A percentile compares a stretch with the other conserved stretches of the same genome.
Evolutionary conservation across 2,113 vertebrate species (phyloP).

Genomic region (Sphyrna mokarran): DNA sequence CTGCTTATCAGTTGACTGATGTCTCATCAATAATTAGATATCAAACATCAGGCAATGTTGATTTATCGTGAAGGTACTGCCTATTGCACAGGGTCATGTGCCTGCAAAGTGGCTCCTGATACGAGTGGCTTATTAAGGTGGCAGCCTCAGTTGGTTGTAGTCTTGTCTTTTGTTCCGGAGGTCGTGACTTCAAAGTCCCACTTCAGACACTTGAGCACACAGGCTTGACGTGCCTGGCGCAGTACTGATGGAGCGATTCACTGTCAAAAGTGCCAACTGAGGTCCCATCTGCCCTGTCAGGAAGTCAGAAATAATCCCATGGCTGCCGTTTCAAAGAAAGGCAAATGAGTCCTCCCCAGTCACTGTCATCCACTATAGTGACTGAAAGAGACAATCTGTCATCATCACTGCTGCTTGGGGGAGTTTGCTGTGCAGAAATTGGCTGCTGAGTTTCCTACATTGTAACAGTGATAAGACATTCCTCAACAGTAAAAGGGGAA

Average conservation of each 20-base stretch:
- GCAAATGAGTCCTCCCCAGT: background rate
- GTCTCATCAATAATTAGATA: constrained; percentile 12
- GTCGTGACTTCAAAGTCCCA: background rate
- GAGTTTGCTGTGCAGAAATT: background rate
- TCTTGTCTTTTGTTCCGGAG: background rate
- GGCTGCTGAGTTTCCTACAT: background rate
- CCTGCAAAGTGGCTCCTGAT: background rate
- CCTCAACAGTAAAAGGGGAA: background rate
- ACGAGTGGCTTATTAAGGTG: background rate
- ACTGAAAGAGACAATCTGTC: background rate
- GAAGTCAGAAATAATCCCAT: background rate
- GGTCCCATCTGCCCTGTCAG: background rate
- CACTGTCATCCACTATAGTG: background rate
- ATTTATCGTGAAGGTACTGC: background rate
- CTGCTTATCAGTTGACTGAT: constrained; percentile 7
- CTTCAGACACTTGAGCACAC: background rate
- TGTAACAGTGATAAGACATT: background rate
- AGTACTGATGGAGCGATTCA: background rate
- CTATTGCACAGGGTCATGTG: background rate
- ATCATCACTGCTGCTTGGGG: background rate
- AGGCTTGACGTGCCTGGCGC: no score
- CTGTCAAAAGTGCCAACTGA: background rate
- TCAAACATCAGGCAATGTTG: background rate
- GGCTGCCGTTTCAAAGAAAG: background rate
- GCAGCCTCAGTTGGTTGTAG: background rate